Conservation (phyloP, 2,888 invertebrate genomes). For the Drosophila falleni region DNA sequence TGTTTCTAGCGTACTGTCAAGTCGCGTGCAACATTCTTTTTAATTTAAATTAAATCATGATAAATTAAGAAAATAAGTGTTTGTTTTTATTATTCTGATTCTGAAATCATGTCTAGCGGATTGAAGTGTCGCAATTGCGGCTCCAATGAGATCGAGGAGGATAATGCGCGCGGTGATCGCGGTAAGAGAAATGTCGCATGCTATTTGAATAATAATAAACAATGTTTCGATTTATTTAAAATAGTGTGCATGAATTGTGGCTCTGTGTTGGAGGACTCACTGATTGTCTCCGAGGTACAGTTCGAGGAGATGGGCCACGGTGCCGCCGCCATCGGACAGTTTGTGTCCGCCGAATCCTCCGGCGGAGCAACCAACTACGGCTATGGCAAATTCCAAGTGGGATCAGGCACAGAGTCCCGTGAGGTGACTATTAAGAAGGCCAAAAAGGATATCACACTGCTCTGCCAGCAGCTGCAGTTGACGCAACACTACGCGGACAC, state of each 20-base stretch:
- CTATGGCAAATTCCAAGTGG: conserved; percentile 93
- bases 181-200: conserved; percentile 26
- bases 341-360: conserved; percentile 95
- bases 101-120: conserved; percentile 86
- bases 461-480: conserved; percentile 94
- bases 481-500: conserved; percentile 97
- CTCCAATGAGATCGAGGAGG: conserved; percentile 96
- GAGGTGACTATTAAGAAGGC: conserved; percentile 96
- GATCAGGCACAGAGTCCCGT: conserved; percentile 94
- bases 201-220: neutral
- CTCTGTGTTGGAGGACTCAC: conserved; percentile 97
- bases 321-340: conserved; percentile 95
- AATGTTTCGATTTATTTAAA: conserved; percentile 83
- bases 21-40: conserved; percentile 28
- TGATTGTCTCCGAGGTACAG: conserved; percentile 98
- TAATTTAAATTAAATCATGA: neutral
- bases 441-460: conserved; percentile 92
- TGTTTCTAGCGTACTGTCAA: conserved; percentile 1
- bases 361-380: conserved; percentile 92
- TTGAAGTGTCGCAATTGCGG: conserved; percentile 95
- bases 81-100: neutral
- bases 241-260: conserved; percentile 97
- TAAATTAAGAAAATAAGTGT: neutral
- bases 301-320: conserved; percentile 97
- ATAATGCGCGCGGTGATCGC: conserved; percentile 95